Percentiles rank a stretch among this genome's conserved stretches.
These are phyloP conservation scores for Euplexia lucipara DNA, from an alignment of 2,888 invertebrate genomes.

Conservation along the genomic window DNA sequence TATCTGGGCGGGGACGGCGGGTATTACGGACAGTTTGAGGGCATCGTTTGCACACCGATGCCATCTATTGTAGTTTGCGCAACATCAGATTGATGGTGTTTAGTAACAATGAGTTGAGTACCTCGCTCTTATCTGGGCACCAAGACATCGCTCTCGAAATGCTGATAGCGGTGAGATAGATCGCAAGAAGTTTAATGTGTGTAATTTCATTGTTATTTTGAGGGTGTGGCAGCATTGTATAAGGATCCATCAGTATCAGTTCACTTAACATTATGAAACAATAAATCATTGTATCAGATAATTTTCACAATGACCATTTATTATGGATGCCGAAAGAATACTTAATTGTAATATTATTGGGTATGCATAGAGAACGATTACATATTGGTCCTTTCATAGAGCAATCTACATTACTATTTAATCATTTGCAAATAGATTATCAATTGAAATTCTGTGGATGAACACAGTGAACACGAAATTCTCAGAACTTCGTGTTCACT, in stretches of 20 bases:
- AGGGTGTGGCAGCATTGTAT: slow-evolving; percentile 6
- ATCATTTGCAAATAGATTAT: too few species aligned
- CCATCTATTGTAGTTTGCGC: slow-evolving; percentile 66
- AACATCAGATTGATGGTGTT: slow-evolving; percentile 72
- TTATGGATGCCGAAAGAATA: background rate
- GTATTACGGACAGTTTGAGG: slow-evolving; percentile 58
- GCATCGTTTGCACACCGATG: slow-evolving; percentile 64
- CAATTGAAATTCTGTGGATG: too few species aligned
- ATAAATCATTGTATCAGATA: slow-evolving; percentile 1
- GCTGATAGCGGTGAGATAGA: slow-evolving; percentile 43
- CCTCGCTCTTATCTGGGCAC: slow-evolving; percentile 50
- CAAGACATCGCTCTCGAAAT: slow-evolving; percentile 48
- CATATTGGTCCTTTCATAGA: too few species aligned
- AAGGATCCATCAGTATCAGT: slow-evolving; percentile 5
- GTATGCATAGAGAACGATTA: too few species aligned
- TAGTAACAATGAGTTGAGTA: slow-evolving; percentile 64
- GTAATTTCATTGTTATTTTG: slow-evolving; percentile 20
- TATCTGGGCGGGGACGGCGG: slow-evolving; percentile 53
- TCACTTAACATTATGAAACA: background rate
- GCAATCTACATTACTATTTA: too few species aligned
- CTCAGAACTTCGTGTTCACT: too few species aligned
- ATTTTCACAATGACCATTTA: background rate
- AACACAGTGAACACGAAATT: too few species aligned
- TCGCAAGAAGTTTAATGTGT: slow-evolving; percentile 21
- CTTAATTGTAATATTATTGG: background rate